Evolutionary conservation across 2,888 invertebrate genomes (phyloP).

Genomic region (Lithophane semibrunnea): DNA sequence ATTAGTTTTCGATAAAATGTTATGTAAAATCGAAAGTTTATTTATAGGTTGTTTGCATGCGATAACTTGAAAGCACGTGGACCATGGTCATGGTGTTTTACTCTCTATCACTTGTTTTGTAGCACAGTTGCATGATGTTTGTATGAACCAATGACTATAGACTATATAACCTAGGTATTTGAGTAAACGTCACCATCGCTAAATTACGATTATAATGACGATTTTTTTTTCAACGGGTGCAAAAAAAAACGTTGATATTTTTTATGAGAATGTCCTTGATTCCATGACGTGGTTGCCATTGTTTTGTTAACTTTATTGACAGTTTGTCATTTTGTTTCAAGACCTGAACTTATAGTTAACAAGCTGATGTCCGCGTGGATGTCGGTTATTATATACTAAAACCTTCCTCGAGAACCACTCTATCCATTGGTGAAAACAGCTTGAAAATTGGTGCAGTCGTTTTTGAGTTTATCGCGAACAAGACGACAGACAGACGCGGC

Average conservation of each 20-base stretch:
- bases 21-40: conserved; percentile 51
- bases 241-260: neutral
- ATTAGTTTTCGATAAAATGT: conserved; percentile 19
- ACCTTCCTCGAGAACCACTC: too few relatives aligned
- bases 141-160: too few relatives aligned
- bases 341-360: too few relatives aligned
- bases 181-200: neutral
- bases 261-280: neutral
- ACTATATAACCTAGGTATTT: neutral
- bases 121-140: neutral
- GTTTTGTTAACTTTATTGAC: neutral
- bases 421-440: too few relatives aligned
- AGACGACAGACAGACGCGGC: too few relatives aligned
- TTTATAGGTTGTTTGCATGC: conserved; percentile 8
- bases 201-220: neutral
- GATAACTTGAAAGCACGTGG: conserved; percentile 22
- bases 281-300: neutral
- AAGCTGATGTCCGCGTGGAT: too few relatives aligned
- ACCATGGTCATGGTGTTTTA: neutral
- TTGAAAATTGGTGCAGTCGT: too few relatives aligned
- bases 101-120: conserved; percentile 25
- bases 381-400: too few relatives aligned
- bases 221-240: neutral
- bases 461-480: too few relatives aligned
- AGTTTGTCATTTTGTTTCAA: neutral